These are phyloP conservation scores for Andrena trimmerana DNA, from an alignment of 2,888 invertebrate species.

Conservation along the genomic window DNA sequence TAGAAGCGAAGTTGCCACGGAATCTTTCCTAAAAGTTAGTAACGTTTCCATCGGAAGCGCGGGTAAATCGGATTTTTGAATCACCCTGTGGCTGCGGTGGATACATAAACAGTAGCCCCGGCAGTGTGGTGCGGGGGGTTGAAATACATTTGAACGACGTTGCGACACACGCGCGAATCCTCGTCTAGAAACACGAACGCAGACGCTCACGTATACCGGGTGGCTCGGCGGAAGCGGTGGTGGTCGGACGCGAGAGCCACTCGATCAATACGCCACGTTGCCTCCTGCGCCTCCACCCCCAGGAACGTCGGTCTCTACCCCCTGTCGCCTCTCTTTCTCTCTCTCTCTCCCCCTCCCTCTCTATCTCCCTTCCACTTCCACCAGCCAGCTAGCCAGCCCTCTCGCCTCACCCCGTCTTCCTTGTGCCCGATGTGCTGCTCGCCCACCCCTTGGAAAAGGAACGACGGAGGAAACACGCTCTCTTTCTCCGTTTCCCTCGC, in stretches of 20 bases:
- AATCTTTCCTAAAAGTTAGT: neutral
- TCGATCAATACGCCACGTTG: conserved; percentile 85
- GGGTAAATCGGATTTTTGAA: conserved; percentile 17
- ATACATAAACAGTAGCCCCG: conserved; percentile 24
- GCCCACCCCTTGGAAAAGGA: conserved; percentile 68
- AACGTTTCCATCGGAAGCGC: neutral
- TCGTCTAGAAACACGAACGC: conserved; percentile 55
- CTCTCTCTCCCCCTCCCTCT: conserved; percentile 37
- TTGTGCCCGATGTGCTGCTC: conserved; percentile 63
- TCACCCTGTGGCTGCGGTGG: conserved; percentile 26
- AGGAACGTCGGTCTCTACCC: conserved; percentile 60
- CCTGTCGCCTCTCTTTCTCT: conserved; percentile 25
- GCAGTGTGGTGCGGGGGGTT: conserved; percentile 21
- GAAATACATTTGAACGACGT: conserved; percentile 18
- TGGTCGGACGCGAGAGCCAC: conserved; percentile 82
- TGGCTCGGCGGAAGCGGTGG: conserved; percentile 75
- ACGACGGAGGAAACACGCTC: conserved; percentile 67
- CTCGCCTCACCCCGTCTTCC: conserved; percentile 25
- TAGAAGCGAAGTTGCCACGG: neutral
- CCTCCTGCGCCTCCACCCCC: conserved; percentile 80
- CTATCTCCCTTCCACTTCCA: conserved; percentile 36
- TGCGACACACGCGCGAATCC: conserved; percentile 49
- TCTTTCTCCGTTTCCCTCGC: conserved; percentile 5
- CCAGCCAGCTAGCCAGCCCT: conserved; percentile 35
- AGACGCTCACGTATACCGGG: conserved; percentile 75